These are phyloP conservation scores for Ciconia boyciana DNA, from an alignment of 2,113 vertebrate genomes.

Conservation along the genomic window DNA sequence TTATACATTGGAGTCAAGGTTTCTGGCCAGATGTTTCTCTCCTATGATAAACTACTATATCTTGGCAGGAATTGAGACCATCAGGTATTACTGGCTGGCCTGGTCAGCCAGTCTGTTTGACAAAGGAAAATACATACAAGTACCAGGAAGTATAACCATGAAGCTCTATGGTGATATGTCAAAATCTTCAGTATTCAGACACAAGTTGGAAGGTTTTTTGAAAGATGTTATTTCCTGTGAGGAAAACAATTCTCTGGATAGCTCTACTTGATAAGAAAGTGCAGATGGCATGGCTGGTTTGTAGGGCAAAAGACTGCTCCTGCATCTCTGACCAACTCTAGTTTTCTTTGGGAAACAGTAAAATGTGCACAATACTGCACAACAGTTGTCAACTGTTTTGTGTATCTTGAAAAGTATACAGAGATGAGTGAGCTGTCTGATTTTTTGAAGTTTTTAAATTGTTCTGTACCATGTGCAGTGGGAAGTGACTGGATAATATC, in stretches of 20 bases:
- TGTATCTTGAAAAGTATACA: background rate
- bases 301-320: background rate
- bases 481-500: background rate
- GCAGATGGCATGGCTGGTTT: background rate
- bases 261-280: background rate
- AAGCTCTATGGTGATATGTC: background rate
- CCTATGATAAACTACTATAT: accelerated
- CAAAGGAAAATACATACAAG: background rate
- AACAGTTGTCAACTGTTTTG: background rate
- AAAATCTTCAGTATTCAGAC: background rate
- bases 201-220: background rate
- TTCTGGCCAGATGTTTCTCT: background rate
- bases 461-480: background rate
- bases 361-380: background rate
- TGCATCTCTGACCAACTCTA: background rate
- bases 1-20: background rate
- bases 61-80: background rate
- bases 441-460: background rate
- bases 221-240: background rate
- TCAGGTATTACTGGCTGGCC: background rate
- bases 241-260: background rate
- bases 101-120: background rate
- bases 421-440: background rate
- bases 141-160: background rate
- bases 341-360: background rate